Percentiles rank a stretch among this genome's conserved stretches.
phyloP scores from a whole-genome alignment of 2,113 vertebrate species.

The Eupsittula cactorum region DNA sequence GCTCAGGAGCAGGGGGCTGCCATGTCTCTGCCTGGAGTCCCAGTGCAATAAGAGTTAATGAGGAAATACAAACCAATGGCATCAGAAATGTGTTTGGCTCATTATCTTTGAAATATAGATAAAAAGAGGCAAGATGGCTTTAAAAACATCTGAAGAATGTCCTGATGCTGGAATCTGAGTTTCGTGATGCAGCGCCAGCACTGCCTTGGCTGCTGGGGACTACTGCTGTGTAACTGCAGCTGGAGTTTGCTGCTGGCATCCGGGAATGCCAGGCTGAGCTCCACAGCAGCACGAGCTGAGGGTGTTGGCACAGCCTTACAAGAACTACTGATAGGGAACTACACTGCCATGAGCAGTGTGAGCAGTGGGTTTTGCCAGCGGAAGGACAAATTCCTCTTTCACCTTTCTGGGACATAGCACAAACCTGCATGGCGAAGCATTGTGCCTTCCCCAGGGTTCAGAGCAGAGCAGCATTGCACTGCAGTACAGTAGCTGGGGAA shows the following conservation, averaged over 20 bases:
- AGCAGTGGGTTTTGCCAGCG: not conserved
- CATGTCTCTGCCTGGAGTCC: not conserved
- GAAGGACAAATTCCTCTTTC: constrained; percentile 4
- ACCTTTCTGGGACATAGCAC: not conserved
- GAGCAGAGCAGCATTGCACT: not conserved
- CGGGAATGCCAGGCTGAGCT: fast-evolving
- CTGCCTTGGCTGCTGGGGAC: not conserved
- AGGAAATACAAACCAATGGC: not conserved
- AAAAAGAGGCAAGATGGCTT: not conserved
- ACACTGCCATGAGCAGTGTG: not conserved
- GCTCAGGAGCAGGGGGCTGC: not conserved
- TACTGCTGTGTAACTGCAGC: not conserved
- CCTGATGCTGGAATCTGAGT: not conserved
- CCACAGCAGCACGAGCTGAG: not conserved
- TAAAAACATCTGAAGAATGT: not conserved
- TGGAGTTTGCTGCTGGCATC: fast-evolving
- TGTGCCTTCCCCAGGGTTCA: not conserved
- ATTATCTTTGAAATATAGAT: not conserved
- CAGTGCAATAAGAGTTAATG: not conserved
- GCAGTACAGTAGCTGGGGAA: not conserved
- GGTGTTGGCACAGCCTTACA: not conserved
- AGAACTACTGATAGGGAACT: not conserved
- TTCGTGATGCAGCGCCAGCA: fast-evolving
- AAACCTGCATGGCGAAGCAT: not conserved
- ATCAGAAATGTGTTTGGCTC: not conserved